Base-by-base conservation (phyloP, 2,888 invertebrate species). In the Tetragonula carbonaria region DNA sequence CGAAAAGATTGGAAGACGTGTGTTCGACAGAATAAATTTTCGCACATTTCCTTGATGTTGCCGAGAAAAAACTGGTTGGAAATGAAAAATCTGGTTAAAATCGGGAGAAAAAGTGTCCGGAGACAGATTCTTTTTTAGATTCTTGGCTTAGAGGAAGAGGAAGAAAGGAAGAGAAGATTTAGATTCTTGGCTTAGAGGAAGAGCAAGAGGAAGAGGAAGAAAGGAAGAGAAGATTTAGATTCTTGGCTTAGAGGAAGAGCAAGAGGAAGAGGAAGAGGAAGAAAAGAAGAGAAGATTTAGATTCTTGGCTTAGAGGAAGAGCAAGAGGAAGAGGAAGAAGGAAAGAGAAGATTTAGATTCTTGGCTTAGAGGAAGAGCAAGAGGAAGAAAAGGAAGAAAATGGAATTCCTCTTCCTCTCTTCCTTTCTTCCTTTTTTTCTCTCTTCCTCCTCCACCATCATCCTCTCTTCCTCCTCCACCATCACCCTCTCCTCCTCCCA, bases 311-410 rank as follows among this genome's bases (percentile, higher is more conserved):
- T 28, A 21, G 0, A 23, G 11, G 16, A 28, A 6, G 33, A 28
- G 28, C 28, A 78, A 81, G 71, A 82, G 71, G 23, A 75, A 75
- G 0, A 23, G 11, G 16, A 28, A 6, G 33, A 21, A 62, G 23
- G 53, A 45, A 18, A 33, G 23, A 28, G 28, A 28, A 28, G 28
- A 28, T 28, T 28, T 28, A 28, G 28, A 28, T 0, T 28, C 28
- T 28, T 28, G 2, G 2, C 28, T 28, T 28, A 16, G 38, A 16
- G 3, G 23, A 23, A 13, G 33, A 28, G 28, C 28, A 28, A 33
- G 4, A n/a, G 57, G 50, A 78, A 81, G 66, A 82, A 28, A 28
- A 28, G 28, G 28, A 28, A 28, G 28, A 28, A n/a, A n/a, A n/a
- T n/a, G n/a, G n/a, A n/a, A n/a, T n/a, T n/a, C n/a, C n/a, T n/a